Evolutionary conservation across 2,113 vertebrate species (phyloP), one percentile per base, ranked within the genome.

Genomic region (Rostratula benghalensis): DNA sequence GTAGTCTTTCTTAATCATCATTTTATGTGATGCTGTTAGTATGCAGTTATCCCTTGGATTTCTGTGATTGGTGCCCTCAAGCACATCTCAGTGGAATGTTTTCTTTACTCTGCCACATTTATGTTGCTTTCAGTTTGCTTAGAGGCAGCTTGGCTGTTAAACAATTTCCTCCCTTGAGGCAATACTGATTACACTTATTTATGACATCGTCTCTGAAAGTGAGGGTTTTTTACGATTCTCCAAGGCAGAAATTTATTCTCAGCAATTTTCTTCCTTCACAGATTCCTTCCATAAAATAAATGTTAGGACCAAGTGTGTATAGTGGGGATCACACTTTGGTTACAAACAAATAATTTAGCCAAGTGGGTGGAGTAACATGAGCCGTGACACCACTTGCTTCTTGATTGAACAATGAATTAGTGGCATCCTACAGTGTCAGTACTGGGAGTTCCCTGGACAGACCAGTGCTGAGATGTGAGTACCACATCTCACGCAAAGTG

Each of bases 151-250:
- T 83, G 73, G 24, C 56, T 90, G 83, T 89, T 95, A 86, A 94
- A 89, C 60, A 69, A 22, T 87, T 94, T 85, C 67, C 68, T 95
- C 87, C 79, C 89, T 64, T 39, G 84, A 90, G 87, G 86, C 35
- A 93, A 71, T 59, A 87, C 79, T 83, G 86, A 91, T 94, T 89
- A 93, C 17, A 19, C 28, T 69, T 83, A 92, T 91, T 96, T 95
- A 95, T 83, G 71, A 88, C 75, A 83, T 41, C 3, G 15, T 54
- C 71, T 93, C 61, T 64, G 53, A 92, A 95, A 97, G 75, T 60
- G 54, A 93, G 22, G 22, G 39, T 74, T 85, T 85, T 91, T 94
- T 95, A 93, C 3, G 20, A 82, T 91, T 90, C 84, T 88, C 85
- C 25, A 70, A 78, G 68, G 84, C 60, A 93, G 64, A 87, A 91